Evolutionary conservation across 2,113 vertebrate genomes (phyloP).

Genomic region (Ornithorhynchus anatinus): DNA sequence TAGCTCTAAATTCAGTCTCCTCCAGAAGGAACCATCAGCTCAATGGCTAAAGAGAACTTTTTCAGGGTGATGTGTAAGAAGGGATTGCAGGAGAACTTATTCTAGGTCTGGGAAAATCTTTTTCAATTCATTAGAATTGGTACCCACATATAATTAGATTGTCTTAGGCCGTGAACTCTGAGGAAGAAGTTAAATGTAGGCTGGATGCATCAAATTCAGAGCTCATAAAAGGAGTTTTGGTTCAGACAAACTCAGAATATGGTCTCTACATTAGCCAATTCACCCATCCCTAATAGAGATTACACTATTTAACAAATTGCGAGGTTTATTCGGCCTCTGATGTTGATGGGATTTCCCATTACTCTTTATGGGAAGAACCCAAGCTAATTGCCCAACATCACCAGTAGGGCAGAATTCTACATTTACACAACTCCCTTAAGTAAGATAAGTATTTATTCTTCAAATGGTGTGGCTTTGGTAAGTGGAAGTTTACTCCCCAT

Average conservation of each 20-base stretch:
- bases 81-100: background rate
- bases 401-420: background rate
- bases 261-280: conserved; percentile 1
- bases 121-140: conserved; percentile 2
- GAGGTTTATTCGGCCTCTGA: conserved; percentile 18
- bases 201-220: conserved; percentile 27
- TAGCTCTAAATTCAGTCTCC: conserved; percentile 32
- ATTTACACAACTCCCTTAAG: background rate
- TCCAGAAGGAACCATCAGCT: conserved; percentile 33
- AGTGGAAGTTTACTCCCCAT: background rate
- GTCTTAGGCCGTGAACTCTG: background rate
- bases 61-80: background rate
- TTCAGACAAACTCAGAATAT: conserved; percentile 18
- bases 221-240: conserved; percentile 19
- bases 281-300: conserved; percentile 21
- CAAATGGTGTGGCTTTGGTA: background rate
- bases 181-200: conserved; percentile 3
- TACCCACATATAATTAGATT: background rate
- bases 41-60: conserved; percentile 26
- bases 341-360: background rate
- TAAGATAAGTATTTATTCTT: background rate
- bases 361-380: background rate
- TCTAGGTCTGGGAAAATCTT: conserved; percentile 3
- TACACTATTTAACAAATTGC: conserved; percentile 17
- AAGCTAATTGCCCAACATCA: background rate